These are phyloP conservation scores for Porites rus DNA, from an alignment of 92 coral and sea anemone species.

Conservation along the genomic window DNA sequence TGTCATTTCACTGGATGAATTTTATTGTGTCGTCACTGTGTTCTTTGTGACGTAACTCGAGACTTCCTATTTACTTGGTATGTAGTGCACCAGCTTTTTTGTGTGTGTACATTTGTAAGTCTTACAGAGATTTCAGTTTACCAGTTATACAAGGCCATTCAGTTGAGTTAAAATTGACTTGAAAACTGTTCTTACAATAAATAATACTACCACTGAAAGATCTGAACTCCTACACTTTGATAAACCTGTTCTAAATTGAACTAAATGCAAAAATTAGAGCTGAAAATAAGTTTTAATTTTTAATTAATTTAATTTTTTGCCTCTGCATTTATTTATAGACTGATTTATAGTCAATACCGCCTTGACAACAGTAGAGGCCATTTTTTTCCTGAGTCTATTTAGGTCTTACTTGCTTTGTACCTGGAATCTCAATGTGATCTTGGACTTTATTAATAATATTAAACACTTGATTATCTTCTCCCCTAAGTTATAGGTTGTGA, in stretches of 20 bases:
- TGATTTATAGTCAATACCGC: not conserved
- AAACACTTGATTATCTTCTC: too few relatives aligned
- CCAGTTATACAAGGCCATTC: too few relatives aligned
- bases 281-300: not conserved
- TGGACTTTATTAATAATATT: too few relatives aligned
- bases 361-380: constrained; percentile 2
- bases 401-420: not conserved
- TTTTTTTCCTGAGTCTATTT: not conserved
- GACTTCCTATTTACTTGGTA: not conserved
- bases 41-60: not conserved
- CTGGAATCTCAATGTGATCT: too few relatives aligned
- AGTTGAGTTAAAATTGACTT: too few relatives aligned
- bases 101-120: not conserved
- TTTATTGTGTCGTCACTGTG: not conserved
- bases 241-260: constrained; percentile 21
- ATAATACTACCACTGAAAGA: too few relatives aligned
- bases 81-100: too few relatives aligned
- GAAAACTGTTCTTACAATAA: too few relatives aligned
- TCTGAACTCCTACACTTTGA: not conserved
- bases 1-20: not conserved
- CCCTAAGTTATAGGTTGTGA: too few relatives aligned
- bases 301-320: not conserved
- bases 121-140: too few relatives aligned
- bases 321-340: not conserved
- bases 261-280: constrained; percentile 4